Evolutionary conservation across 2,888 invertebrate species (phyloP).

Genomic region (Melangyna quadrimaculata): DNA sequence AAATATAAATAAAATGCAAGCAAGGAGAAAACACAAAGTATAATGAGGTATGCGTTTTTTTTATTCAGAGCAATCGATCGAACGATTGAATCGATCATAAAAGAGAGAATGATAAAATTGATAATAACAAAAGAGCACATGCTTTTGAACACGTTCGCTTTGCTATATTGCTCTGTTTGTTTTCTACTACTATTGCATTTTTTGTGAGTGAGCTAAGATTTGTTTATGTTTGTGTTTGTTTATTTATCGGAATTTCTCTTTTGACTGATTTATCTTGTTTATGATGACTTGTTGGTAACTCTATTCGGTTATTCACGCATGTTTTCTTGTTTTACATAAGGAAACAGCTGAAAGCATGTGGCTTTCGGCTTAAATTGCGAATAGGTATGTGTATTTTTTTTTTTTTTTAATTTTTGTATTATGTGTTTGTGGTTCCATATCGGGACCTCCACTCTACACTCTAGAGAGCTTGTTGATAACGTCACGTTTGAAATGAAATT

Average conservation of each 20-base stretch:
- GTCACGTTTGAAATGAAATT: slow-evolving; percentile 23
- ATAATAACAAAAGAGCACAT: slow-evolving; percentile 18
- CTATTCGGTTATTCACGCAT: slow-evolving; percentile 48
- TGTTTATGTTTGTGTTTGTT: background rate
- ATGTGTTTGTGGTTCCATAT: slow-evolving; percentile 7
- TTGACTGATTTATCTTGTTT: background rate
- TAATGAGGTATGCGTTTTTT: slow-evolving; percentile 19
- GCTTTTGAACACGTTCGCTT: slow-evolving; percentile 2
- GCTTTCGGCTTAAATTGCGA: background rate
- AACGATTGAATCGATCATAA: background rate
- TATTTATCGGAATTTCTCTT: slow-evolving; percentile 47
- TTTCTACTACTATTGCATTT: background rate
- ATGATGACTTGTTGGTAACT: slow-evolving; percentile 26
- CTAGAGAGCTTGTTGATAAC: background rate
- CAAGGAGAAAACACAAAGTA: background rate
- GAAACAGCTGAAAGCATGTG: slow-evolving; percentile 62
- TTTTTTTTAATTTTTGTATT: background rate
- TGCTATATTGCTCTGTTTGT: background rate
- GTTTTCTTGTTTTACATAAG: slow-evolving; percentile 62
- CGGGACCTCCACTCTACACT: background rate
- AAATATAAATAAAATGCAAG: slow-evolving; percentile 26
- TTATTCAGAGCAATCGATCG: background rate
- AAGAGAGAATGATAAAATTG: background rate
- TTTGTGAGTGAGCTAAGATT: background rate
- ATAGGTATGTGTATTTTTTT: background rate